Evolutionary conservation across 1,140 invertebrate genomes (phyloP), one percentile per base, ranked within the genome.

Genomic region (Elymnias hypermnestra): DNA sequence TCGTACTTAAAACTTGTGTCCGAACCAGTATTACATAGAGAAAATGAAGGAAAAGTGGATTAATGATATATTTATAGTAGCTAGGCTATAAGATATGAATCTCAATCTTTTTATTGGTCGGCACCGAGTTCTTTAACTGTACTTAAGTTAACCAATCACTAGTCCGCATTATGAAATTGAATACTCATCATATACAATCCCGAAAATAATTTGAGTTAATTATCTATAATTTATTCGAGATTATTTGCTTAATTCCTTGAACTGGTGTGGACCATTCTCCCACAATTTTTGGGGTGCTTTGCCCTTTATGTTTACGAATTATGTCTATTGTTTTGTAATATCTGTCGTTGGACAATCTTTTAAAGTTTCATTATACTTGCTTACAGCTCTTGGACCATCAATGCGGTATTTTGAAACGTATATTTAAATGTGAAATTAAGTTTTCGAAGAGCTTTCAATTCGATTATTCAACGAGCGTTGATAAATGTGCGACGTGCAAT

Each of bases 381-480:
- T n/a, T n/a, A n/a, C n/a, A n/a, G 10, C 9, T 29, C 10, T 0
- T 9, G 26, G 3, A 33, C 5, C 8, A 33, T 1, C 15, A 14
- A 15, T 15, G 29, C 62, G 67, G 53, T 47, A 45, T 12, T 58
- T 63, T 52, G 71, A 71, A 72, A 69, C 53, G 71, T 63, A 73
- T 73, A 70, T 75, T 75, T 73, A 74, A 81, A 78, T 73, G 68
- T 58, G 64, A 73, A 83, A 79, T 82, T 81, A 72, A 78, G 73
- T 78, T 79, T 33, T 78, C 59, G 73, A 64, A 67, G 77, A 72
- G 72, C 65, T 69, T 76, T 66, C 60, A 63, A 60, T 57, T 52
- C 71, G 66, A 82, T 81, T 77, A 81, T 68, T 81, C 75, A 75
- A 52, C 63, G 64, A 48, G 46, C 39, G 50, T 61, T 81, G 75